Base-by-base conservation (phyloP, 2,113 vertebrate genomes). In the Ceyx margarethae region DNA sequence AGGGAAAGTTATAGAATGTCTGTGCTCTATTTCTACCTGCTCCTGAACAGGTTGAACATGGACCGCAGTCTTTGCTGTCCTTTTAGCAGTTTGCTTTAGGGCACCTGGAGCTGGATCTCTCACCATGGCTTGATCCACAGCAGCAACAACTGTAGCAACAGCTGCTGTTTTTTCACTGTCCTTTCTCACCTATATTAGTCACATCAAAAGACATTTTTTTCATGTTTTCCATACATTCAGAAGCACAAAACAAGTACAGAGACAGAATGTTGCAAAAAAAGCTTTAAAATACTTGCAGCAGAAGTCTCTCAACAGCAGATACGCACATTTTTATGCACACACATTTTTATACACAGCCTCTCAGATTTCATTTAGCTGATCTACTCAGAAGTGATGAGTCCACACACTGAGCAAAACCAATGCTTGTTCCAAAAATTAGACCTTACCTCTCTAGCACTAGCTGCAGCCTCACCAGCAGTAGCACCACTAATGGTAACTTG, bases 51-150 rank as follows among this genome's bases (percentile, higher is more conserved):
- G 97, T 8, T 97, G 97, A 91, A 98, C 82, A 29, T 95, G 97
- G 81, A 96, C 92, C 58, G 97, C 97, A 95, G 98, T 95, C 96
- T 95, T 95, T 92, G 97, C 97, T 98, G 98, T 98, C 97, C 97
- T 97, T 96, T 96, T 97, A 93, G 97, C 69, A 81, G 96, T 93
- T 96, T 98, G 96, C 94, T 98, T 98, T 97, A 97, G 96, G 96
- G 95, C 93, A 72, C 96, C 90, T 97, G 97, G 94, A 81, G 89
- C 95, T 95, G 98, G 97, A 93, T 98, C 97, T 96, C 98, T 98
- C 97, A 97, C 97, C 97, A 98, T 98, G 96, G 98, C 98, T 97
- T 98, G 97, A 94, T 99, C 98, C 98, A 99, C 98, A 75, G 98
- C 98, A 94, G 98, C 98, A 95, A 99, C 97, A 73, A 99, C 98